Conservation (phyloP, 2,888 invertebrate species). For the Phyllotreta cruciferae region DNA sequence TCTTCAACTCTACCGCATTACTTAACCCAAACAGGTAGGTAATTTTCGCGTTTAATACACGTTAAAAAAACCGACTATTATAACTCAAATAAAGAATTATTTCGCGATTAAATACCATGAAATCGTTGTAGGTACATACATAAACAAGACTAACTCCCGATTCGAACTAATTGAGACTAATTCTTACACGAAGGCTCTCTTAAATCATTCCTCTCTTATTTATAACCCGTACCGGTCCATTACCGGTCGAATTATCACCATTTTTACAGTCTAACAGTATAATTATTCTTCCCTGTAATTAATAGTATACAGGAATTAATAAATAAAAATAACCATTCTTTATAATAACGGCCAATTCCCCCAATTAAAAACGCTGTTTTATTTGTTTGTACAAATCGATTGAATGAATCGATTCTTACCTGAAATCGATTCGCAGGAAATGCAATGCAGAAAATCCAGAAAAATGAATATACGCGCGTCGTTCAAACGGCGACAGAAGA, state of each 20-base stretch:
- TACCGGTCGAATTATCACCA: slow-evolving; percentile 29
- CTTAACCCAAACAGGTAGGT: too few relatives aligned
- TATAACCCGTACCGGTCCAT: slow-evolving; percentile 32
- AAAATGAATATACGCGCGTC: slow-evolving; percentile 58
- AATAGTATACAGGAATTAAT: too few relatives aligned
- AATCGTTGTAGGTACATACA: too few relatives aligned
- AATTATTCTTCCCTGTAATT: too few relatives aligned
- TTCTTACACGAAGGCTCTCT: slow-evolving; percentile 36
- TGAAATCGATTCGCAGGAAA: slow-evolving; percentile 9
- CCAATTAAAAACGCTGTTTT: too few relatives aligned
- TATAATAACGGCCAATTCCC: too few relatives aligned
- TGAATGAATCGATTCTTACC: neutral
- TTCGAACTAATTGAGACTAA: slow-evolving; percentile 38
- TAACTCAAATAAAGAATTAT: too few relatives aligned
- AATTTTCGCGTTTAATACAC: too few relatives aligned
- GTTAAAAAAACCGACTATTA: too few relatives aligned
- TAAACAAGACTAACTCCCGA: slow-evolving; percentile 27
- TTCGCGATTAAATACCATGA: too few relatives aligned
- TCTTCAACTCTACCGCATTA: too few relatives aligned
- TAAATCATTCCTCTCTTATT: slow-evolving; percentile 35
- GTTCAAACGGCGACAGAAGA: slow-evolving; percentile 50
- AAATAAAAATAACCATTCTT: too few relatives aligned
- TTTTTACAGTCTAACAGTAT: slow-evolving; percentile 1
- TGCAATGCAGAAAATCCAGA: slow-evolving; percentile 48
- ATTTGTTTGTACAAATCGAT: neutral